Conservation (phyloP, 1,140 invertebrate species). For the Drosophila navojoa region DNA sequence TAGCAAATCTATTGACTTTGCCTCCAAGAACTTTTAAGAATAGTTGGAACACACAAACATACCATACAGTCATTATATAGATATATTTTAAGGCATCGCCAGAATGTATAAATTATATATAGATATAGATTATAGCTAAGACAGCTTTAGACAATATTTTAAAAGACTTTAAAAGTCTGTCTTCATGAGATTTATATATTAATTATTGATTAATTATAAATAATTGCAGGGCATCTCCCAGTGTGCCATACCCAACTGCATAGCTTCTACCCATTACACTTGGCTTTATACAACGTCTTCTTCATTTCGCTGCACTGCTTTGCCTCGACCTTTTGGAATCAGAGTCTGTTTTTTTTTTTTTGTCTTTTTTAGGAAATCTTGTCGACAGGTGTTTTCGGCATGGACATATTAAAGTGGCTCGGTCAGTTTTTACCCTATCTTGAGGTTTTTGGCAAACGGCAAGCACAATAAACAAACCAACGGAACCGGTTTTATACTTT, state of each 20-base stretch:
- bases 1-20: too few species aligned
- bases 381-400: constrained; percentile 41
- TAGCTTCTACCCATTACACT: background rate
- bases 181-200: too few species aligned
- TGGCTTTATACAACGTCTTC: background rate
- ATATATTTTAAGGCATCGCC: too few species aligned
- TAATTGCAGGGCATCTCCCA: background rate
- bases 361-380: constrained; percentile 38
- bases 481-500: constrained; percentile 31
- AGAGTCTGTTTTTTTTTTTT: background rate
- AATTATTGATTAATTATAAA: background rate
- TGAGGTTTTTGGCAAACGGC: constrained; percentile 35
- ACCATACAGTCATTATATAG: too few species aligned
- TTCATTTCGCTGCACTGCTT: constrained; percentile 14
- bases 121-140: too few species aligned
- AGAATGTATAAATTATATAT: too few species aligned
- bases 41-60: too few species aligned
- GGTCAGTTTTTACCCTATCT: constrained; percentile 34
- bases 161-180: too few species aligned
- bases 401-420: constrained; percentile 20
- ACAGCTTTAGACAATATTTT: too few species aligned
- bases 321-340: constrained; percentile 13
- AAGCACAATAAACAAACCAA: constrained; percentile 23
- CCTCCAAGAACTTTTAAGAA: too few species aligned
- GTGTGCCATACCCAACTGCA: background rate